Percentiles rank a stretch among this genome's conserved stretches.
Evolutionary conservation across 2,888 invertebrate species (phyloP).

Genomic region (Agapostemon virescens): DNA sequence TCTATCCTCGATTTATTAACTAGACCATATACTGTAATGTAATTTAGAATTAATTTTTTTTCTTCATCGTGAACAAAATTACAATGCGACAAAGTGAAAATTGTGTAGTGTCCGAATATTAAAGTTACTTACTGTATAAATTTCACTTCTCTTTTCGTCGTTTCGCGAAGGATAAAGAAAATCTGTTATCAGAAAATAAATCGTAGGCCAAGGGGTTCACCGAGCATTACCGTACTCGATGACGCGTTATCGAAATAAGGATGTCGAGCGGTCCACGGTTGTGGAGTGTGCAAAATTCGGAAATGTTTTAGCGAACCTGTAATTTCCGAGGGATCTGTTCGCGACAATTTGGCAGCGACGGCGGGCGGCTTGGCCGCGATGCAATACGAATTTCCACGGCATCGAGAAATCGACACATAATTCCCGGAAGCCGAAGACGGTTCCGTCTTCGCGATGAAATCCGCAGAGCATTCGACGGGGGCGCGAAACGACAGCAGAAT

Average conservation of each 20-base stretch:
- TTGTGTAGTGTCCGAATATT: too few species aligned
- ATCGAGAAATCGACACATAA: slow-evolving; percentile 55
- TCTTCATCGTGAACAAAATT: too few species aligned
- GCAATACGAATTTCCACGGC: slow-evolving; percentile 15
- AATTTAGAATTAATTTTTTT: too few species aligned
- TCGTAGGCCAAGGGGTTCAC: too few species aligned
- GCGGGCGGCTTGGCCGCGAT: slow-evolving; percentile 3
- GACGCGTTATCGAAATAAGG: neutral
- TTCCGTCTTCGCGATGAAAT: slow-evolving; percentile 49
- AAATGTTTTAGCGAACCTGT: slow-evolving; percentile 6
- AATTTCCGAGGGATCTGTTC: slow-evolving; percentile 22
- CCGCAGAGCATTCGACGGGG: slow-evolving; percentile 40
- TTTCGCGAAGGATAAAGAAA: too few species aligned
- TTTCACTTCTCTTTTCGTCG: too few species aligned
- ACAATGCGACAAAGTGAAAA: too few species aligned
- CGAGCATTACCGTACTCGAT: neutral
- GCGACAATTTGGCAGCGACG: slow-evolving; percentile 37
- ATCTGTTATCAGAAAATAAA: too few species aligned
- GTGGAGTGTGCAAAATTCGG: neutral
- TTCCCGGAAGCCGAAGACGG: slow-evolving; percentile 49
- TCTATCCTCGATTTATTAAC: neutral
- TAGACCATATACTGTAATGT: too few species aligned
- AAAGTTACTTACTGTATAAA: too few species aligned
- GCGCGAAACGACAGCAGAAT: slow-evolving; percentile 55
- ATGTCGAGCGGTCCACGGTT: neutral